A percentile compares a stretch with the other conserved stretches of the same genome.
phyloP scores from a whole-genome alignment of 2,797 vertebrate species.

The Buceros bicornis region DNA sequence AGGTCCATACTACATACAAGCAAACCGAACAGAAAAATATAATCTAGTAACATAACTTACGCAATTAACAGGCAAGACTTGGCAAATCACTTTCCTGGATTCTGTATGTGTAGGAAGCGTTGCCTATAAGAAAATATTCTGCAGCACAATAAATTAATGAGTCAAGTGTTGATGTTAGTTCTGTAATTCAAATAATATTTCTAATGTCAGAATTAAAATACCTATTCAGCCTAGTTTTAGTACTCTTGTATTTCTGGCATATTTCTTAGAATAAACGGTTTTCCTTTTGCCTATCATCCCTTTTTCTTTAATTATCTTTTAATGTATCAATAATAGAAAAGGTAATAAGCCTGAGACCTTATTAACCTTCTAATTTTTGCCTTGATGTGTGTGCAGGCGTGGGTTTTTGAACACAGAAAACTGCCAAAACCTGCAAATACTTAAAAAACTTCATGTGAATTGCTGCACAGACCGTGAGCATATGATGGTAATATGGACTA shows the following conservation, averaged over 20 bases:
- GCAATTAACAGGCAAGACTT: background rate
- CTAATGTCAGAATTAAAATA: background rate
- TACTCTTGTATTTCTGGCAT: background rate
- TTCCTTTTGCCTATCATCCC: background rate
- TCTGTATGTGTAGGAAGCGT: rapidly evolving
- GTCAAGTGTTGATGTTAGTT: background rate
- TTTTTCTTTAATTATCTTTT: background rate
- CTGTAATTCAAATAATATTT: background rate
- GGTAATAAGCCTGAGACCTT: background rate
- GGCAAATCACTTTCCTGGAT: background rate
- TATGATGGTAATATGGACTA: background rate
- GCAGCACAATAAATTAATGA: background rate
- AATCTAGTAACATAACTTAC: background rate
- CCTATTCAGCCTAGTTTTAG: background rate
- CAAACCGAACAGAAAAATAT: background rate
- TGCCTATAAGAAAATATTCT: background rate
- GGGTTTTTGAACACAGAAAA: background rate
- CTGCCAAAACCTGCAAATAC: background rate
- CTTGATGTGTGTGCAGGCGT: background rate
- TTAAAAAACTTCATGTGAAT: background rate
- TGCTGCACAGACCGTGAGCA: background rate
- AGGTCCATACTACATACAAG: background rate
- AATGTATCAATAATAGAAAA: background rate
- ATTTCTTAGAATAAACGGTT: background rate
- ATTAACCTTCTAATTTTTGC: background rate